Evolutionary conservation across 2,888 invertebrate species (phyloP).

Genomic region (Balanococcus diminutus): DNA sequence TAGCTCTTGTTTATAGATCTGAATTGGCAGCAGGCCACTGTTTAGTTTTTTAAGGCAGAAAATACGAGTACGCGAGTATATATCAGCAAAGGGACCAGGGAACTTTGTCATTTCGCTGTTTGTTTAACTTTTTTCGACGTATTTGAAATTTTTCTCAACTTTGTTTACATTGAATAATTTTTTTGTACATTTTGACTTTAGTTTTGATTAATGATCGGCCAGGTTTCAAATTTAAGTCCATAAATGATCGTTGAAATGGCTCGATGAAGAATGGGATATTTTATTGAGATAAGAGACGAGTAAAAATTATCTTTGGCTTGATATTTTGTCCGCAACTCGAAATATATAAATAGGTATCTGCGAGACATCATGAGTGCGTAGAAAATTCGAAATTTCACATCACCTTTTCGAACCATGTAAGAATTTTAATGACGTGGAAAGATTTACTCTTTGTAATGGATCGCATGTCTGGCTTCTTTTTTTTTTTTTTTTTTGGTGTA

Average conservation of each 20-base stretch:
- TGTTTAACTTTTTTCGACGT: background rate
- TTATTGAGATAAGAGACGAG: background rate
- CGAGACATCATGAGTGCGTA: background rate
- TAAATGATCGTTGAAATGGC: background rate
- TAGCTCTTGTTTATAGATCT: conserved; percentile 35
- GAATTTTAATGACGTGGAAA: conserved; percentile 20
- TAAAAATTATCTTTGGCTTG: conserved; percentile 16
- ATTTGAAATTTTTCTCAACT: background rate
- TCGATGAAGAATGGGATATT: too few species aligned
- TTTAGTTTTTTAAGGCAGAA: conserved; percentile 22
- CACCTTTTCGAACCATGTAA: background rate
- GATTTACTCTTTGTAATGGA: background rate
- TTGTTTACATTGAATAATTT: conserved; percentile 5
- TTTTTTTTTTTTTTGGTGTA: background rate
- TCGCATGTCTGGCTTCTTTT: background rate
- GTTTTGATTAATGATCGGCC: background rate
- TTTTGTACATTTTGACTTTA: background rate
- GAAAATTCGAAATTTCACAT: conserved; percentile 6
- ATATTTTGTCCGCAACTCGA: background rate
- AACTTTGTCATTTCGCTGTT: conserved; percentile 1
- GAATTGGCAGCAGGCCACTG: conserved; percentile 10
- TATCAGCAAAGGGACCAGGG: background rate
- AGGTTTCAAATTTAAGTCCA: background rate
- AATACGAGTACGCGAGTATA: background rate
- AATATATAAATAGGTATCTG: background rate